A percentile compares a stretch with the other conserved stretches of the same genome.
Evolutionary conservation across 2,113 vertebrate genomes (phyloP).

Genomic region (Perccottus glenii): DNA sequence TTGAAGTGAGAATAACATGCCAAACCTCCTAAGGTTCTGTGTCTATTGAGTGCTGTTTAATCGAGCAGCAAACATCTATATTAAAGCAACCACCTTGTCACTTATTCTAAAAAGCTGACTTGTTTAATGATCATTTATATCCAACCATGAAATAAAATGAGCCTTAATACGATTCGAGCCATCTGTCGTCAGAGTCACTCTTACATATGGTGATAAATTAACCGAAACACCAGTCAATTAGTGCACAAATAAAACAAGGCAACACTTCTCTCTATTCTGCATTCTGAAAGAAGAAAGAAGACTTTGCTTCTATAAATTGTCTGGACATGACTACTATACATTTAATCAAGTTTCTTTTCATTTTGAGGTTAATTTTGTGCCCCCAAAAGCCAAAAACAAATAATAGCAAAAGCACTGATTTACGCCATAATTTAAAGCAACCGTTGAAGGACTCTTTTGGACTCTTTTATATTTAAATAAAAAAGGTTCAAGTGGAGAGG

Average conservation of each 20-base stretch:
- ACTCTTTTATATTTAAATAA: no score
- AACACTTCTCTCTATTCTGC: neutral
- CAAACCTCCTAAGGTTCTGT: neutral
- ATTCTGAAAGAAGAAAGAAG: neutral
- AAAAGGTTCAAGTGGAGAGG: no score
- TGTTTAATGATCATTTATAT: conserved; percentile 2
- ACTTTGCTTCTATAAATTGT: no score
- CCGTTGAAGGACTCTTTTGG: no score
- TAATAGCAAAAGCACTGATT: no score
- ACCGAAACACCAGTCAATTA: conserved; percentile 6
- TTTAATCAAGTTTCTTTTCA: no score
- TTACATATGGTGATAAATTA: conserved; percentile 17
- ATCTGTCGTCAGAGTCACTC: conserved; percentile 6
- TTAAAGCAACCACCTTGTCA: neutral
- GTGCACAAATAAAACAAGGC: conserved; percentile 3
- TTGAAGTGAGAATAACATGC: neutral
- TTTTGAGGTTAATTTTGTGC: no score
- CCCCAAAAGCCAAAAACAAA: no score
- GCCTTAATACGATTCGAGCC: neutral
- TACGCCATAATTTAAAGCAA: no score
- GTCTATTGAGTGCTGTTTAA: neutral
- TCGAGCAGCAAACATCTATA: neutral
- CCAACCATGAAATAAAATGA: conserved; percentile 11
- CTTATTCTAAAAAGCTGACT: conserved; percentile 1
- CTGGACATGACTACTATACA: no score